A percentile compares a stretch with the other conserved stretches of the same genome.
phyloP scores from a whole-genome alignment of 2,797 vertebrate genomes.

The Lithobates sylvaticus region DNA sequence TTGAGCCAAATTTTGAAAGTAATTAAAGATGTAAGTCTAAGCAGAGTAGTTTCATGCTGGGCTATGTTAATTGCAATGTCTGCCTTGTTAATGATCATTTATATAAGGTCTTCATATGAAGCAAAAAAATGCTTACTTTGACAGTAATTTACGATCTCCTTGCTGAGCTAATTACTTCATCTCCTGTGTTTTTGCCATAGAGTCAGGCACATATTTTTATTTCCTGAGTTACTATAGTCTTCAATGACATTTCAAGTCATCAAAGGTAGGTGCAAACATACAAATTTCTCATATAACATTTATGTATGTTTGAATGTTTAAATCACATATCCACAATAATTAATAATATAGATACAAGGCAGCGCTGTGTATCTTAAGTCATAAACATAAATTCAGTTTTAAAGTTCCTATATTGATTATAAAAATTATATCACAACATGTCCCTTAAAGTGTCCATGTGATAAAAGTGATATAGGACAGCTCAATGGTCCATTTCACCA shows the following conservation, averaged over 20 bases:
- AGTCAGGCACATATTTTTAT: background rate
- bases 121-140: background rate
- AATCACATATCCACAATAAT: too few relatives aligned
- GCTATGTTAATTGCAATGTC: background rate
- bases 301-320: too few relatives aligned
- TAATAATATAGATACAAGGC: too few relatives aligned
- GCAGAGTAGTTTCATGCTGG: background rate
- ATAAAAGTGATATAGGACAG: too few relatives aligned
- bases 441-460: too few relatives aligned
- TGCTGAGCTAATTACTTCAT: background rate
- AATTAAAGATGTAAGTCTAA: background rate
- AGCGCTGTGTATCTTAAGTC: too few relatives aligned
- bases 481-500: too few relatives aligned
- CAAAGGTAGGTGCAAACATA: background rate
- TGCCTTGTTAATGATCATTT: background rate
- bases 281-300: background rate
- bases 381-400: too few relatives aligned
- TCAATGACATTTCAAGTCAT: background rate
- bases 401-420: too few relatives aligned
- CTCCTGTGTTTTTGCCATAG: background rate
- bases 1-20: background rate
- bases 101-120: background rate
- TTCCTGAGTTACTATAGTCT: background rate
- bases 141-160: background rate
- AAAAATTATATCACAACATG: too few relatives aligned